Evolutionary conservation across 2,113 vertebrate species (phyloP), one percentile per base, ranked within the genome.

Genomic region (Thymallus thymallus): DNA sequence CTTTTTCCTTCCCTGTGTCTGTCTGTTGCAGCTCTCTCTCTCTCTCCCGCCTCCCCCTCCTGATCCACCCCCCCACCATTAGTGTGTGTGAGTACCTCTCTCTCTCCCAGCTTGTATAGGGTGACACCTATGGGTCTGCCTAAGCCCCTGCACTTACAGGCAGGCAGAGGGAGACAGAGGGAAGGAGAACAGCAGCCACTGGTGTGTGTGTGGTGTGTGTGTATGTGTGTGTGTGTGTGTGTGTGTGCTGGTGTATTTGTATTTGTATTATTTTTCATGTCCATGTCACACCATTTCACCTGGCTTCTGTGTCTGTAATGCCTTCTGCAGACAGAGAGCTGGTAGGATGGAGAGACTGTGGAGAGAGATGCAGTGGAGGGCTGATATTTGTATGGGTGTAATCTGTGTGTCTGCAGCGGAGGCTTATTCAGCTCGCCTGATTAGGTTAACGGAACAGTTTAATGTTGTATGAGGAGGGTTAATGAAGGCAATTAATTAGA

Each of bases 401-500:
- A 91, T 92, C 89, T 88, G 81, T 90, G 85, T 77, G 81, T 76
- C 32, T 22, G 87, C 80, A 82, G 74, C 79, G 9, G 4, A 76
- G 81, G 88, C 62, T 91, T 90, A 89, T 90, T 92, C 87, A 82
- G 77, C 80, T 86, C 74, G 88, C 89, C 82, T 90, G 89, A 93
- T 93, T 91, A 92, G 90, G 92, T 93, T 87, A 91, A 91, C 89
- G 87, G 87, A 88, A 92, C 85, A 87, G 89, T 92, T 92, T 91
- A 89, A 92, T 91, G 91, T 90, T 89, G 87, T 91, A 93, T 87
- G 86, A 91, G 87, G 87, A 87, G 84, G 88, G 90, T 92, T 93
- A 94, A 93, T 93, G 90, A 93, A 90, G 89, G 90, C 85, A 91
- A 92, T 92, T 93, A 91, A 93, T 93, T 92, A 91, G 86, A 89